Conservation (phyloP, 2,113 vertebrate species). For the Pseudorhombus dupliciocellatus region DNA sequence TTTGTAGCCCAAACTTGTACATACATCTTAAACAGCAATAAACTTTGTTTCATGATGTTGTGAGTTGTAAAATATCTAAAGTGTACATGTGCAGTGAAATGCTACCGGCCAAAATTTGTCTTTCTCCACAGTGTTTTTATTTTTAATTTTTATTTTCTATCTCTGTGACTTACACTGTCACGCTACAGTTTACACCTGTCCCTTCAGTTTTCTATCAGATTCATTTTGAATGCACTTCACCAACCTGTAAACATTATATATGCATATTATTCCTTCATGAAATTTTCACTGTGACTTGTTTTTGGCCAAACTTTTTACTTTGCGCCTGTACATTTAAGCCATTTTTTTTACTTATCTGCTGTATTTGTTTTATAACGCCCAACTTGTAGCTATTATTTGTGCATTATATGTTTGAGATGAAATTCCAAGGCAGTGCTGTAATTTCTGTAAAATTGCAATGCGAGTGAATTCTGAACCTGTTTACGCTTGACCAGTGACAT, state of each 20-base stretch:
- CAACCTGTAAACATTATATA: constrained; percentile 49
- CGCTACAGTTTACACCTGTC: constrained; percentile 15
- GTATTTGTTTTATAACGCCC: constrained; percentile 41
- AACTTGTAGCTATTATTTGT: constrained; percentile 32
- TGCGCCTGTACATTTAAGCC: constrained; percentile 30
- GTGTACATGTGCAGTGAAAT: constrained; percentile 47
- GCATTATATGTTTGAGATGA: constrained; percentile 30
- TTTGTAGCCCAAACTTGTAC: constrained; percentile 67
- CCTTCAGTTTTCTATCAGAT: constrained; percentile 49
- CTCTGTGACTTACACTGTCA: constrained; percentile 40
- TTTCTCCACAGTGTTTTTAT: constrained; percentile 48
- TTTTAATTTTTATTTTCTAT: constrained; percentile 53
- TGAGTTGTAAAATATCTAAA: constrained; percentile 61
- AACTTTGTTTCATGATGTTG: constrained; percentile 66
- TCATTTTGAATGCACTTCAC: constrained; percentile 46
- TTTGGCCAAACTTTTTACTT: constrained; percentile 41
- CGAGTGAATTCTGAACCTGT: constrained; percentile 5
- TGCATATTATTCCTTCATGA: constrained; percentile 50
- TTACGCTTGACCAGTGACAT: constrained; percentile 23
- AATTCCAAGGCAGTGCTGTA: constrained; percentile 17
- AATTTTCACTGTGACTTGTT: constrained; percentile 62
- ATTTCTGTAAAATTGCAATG: constrained; percentile 25
- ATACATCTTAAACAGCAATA: constrained; percentile 81
- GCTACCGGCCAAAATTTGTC: constrained; percentile 38
- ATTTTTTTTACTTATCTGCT: constrained; percentile 40